phyloP scores from a whole-genome alignment of 92 coral and sea anemone genomes.

The Zoanthus sansibaricus region DNA sequence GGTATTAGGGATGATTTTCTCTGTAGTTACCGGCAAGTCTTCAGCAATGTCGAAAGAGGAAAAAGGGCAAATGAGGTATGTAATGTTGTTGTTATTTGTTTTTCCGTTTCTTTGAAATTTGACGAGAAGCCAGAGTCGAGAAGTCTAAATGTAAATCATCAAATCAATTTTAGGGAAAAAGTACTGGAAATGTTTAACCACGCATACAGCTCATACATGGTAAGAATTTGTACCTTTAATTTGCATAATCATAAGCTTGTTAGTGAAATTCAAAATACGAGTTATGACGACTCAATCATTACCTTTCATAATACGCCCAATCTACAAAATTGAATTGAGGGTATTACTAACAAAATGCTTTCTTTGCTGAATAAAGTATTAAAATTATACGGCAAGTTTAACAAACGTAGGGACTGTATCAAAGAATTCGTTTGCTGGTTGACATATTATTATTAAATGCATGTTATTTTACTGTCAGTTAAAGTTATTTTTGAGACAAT shows the following conservation, averaged over 20 bases:
- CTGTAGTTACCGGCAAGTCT: conserved; percentile 58
- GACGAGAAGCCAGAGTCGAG: background rate
- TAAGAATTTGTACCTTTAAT: conserved; percentile 48
- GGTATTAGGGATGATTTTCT: conserved; percentile 13
- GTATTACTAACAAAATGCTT: too few species aligned
- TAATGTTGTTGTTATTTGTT: conserved; percentile 9
- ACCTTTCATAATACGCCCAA: conserved; percentile 10
- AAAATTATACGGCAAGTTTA: background rate
- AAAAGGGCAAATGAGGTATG: conserved; percentile 78
- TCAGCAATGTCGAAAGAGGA: conserved; percentile 88
- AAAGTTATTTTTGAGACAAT: background rate
- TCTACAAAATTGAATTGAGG: background rate
- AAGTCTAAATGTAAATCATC: background rate
- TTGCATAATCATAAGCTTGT: background rate
- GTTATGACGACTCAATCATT: background rate
- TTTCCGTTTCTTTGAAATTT: background rate
- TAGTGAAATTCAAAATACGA: background rate
- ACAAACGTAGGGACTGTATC: background rate
- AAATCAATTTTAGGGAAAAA: conserved; percentile 70
- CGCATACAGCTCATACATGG: conserved; percentile 98
- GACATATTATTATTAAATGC: background rate
- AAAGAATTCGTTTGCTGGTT: background rate
- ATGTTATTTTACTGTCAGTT: background rate
- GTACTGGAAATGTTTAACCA: conserved; percentile 98
- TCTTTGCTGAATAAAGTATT: too few species aligned